Percentiles rank a stretch among this genome's conserved stretches.
phyloP scores from a whole-genome alignment of 2,113 vertebrate species.

The Sceloporus tristichus region DNA sequence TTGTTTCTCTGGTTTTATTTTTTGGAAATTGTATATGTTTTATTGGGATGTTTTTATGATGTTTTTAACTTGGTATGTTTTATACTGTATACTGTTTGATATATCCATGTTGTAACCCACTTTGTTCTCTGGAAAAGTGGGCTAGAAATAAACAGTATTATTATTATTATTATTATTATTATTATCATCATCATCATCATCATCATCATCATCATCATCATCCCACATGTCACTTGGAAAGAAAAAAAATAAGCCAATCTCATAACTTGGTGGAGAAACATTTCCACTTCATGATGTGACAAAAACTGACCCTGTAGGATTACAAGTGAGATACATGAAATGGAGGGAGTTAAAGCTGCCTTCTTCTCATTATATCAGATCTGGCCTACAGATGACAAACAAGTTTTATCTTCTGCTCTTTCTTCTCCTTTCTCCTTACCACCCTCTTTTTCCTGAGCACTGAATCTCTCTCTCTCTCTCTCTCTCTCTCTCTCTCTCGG shows the following conservation, averaged over 20 bases:
- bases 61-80: no score
- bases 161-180: no score
- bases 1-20: no score
- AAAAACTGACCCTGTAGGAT: slow-evolving; percentile 65
- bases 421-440: slow-evolving; percentile 56
- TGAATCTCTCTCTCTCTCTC: slow-evolving; percentile 74
- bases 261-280: slow-evolving; percentile 44
- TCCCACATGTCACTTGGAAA: slow-evolving; percentile 59
- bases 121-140: no score
- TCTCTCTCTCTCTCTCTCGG: slow-evolving; percentile 62
- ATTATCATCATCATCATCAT: no score
- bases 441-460: slow-evolving; percentile 53
- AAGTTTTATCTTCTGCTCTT: slow-evolving; percentile 65
- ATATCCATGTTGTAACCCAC: no score
- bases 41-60: no score
- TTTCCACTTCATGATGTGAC: slow-evolving; percentile 62
- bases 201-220: no score
- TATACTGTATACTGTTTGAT: no score
- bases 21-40: no score
- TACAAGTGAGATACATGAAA: slow-evolving; percentile 67
- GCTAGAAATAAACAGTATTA: no score
- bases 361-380: slow-evolving; percentile 73
- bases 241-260: slow-evolving; percentile 51
- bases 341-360: slow-evolving; percentile 62
- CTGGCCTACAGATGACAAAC: slow-evolving; percentile 65